A percentile compares a stretch with the other conserved stretches of the same genome.
phyloP scores from a whole-genome alignment of 2,888 invertebrate genomes.

The Drosophila mimetica region DNA sequence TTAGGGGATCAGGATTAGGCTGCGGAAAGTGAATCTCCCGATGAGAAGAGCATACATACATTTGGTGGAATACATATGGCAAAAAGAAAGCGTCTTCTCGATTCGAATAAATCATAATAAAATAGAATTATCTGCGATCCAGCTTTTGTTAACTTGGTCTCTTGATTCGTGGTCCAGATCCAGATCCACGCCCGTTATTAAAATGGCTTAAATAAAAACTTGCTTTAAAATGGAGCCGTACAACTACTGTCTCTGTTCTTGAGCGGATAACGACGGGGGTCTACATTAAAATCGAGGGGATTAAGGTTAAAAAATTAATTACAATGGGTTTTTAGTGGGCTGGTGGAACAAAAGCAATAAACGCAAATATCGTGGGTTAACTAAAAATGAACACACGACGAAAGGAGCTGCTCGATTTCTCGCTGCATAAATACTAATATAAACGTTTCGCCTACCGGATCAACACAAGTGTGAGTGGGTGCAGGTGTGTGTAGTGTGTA shows the following conservation, averaged over 20 bases:
- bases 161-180: no score
- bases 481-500: slow-evolving; percentile 39
- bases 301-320: slow-evolving; percentile 21
- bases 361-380: slow-evolving; percentile 1
- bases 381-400: slow-evolving; percentile 28
- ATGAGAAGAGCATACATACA: slow-evolving; percentile 12
- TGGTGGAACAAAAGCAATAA: slow-evolving; percentile 19
- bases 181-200: slow-evolving; percentile 8
- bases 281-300: slow-evolving; percentile 23
- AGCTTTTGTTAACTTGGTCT: neutral
- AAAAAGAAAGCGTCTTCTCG: slow-evolving; percentile 10
- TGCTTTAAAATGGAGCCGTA: slow-evolving; percentile 20
- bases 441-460: slow-evolving; percentile 20
- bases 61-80: slow-evolving; percentile 19
- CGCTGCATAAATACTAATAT: slow-evolving; percentile 42
- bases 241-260: neutral
- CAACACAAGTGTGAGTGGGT: slow-evolving; percentile 41
- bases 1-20: neutral
- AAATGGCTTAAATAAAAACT: slow-evolving; percentile 29
- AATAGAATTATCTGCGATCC: neutral
- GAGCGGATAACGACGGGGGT: slow-evolving; percentile 2
- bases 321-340: slow-evolving; percentile 6
- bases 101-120: slow-evolving; percentile 7
- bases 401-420: slow-evolving; percentile 10
- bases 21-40: neutral